Base-by-base conservation (phyloP, 2,113 vertebrate species). In the Isichthys henryi region DNA sequence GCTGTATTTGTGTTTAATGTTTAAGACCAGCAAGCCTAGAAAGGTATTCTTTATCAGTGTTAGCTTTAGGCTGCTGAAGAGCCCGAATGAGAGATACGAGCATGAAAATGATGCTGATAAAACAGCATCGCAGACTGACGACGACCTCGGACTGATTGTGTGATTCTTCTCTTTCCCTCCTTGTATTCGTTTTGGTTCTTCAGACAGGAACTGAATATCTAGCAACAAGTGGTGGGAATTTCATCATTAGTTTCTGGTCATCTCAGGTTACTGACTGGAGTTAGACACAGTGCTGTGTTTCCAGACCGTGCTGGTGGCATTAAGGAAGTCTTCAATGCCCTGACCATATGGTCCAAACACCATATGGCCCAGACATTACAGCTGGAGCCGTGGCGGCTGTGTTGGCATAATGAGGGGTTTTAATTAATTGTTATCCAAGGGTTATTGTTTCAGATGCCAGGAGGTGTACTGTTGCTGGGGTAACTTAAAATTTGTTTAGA, bases 61-160 rank as follows among this genome's bases (percentile, higher is more conserved):
- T 31, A 13, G 62, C n/a, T 62, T 9, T n/a, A n/a, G 56, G 56
- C 7, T 27, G 62, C 62, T 66, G n/a, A 70, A 31, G n/a, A 70
- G 9, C 1, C 11, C 0, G 10, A 70, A 82, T 45, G 23, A n/a
- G 35, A 80, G 35, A 21, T 35, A 1, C 1, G 35, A 82, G 77
- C 23, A 82, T 23, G 5, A 82, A 45, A 82, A 82, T 23, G 1
- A 11, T 39, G 39, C 77, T 21, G 35, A 80, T 43, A 5, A 82
- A 45, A 17, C 77, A 80, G 62, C 92, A 90, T 92, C 92, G 93
- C 89, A 88, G 90, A 92, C 93, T 89, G 92, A 92, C 90, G 91
- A 90, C 89, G 90, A 91, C 91, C 92, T 93, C 89, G 93, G 93
- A 95, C 94, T 94, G 93, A 95, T 95, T 93, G 90, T 92, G 94